These are phyloP conservation scores for Bombus pascuorum DNA, from an alignment of 1,140 invertebrate species.

Conservation along the genomic window DNA sequence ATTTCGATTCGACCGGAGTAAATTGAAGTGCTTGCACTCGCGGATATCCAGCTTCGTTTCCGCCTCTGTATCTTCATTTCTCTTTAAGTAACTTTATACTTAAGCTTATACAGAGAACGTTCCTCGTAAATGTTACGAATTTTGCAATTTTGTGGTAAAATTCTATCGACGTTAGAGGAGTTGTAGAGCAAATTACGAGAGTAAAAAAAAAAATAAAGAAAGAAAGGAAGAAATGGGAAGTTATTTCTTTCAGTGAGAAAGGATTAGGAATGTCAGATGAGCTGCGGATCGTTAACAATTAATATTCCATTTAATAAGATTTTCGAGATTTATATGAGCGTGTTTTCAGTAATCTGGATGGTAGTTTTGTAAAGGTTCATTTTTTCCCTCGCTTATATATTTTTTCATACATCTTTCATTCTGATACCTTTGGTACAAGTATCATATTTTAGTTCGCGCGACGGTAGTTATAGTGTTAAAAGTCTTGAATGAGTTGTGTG, in stretches of 20 bases:
- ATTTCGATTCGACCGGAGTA: slow-evolving; percentile 13
- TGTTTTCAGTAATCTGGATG: not conserved
- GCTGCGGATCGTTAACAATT: no score
- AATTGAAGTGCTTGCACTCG: not conserved
- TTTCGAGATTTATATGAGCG: no score
- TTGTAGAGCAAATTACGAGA: no score
- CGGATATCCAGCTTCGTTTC: not conserved
- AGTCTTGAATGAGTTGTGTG: not conserved
- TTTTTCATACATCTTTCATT: not conserved
- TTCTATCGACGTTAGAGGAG: not conserved
- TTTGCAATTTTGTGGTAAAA: not conserved
- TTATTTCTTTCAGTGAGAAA: not conserved
- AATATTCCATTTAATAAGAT: no score
- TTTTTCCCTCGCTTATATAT: not conserved
- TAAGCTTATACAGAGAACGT: not conserved
- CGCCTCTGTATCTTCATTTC: no score
- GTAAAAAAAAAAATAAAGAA: rapidly evolving
- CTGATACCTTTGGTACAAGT: not conserved
- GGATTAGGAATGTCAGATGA: no score
- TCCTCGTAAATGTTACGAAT: not conserved
- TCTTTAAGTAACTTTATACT: not conserved
- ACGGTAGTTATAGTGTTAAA: not conserved
- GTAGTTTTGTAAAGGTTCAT: not conserved
- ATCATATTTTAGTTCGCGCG: not conserved
- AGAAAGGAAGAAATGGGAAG: not conserved